Conservation (phyloP, 2,888 invertebrate species). For the Venustoraphidia nigricollis region DNA sequence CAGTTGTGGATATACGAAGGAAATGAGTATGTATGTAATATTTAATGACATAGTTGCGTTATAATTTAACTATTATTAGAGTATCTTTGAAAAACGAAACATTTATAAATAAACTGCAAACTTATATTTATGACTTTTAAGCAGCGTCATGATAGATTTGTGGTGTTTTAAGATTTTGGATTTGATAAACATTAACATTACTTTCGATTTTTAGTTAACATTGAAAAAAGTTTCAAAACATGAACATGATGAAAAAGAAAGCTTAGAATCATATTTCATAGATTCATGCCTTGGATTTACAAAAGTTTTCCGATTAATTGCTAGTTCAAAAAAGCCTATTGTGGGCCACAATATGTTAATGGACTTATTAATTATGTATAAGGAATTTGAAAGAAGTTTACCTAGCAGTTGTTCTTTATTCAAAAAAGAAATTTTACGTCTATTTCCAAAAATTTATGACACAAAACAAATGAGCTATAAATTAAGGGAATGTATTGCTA, state of each 20-base stretch:
- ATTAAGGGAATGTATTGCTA: constrained; percentile 23
- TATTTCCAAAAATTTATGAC: constrained; percentile 56
- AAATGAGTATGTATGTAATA: constrained; percentile 10
- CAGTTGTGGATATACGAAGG: constrained; percentile 20
- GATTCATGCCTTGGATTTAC: constrained; percentile 47
- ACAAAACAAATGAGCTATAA: constrained; percentile 54
- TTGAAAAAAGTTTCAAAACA: constrained; percentile 23
- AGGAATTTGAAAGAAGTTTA: constrained; percentile 53
- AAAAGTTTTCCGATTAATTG: constrained; percentile 44
- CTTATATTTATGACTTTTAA: no score
- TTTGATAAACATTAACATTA: background rate
- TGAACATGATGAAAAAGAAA: constrained; percentile 20
- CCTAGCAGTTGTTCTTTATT: constrained; percentile 48
- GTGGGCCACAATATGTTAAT: constrained; percentile 61
- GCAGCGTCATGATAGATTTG: no score
- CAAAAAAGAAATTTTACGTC: constrained; percentile 39
- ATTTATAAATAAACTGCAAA: no score
- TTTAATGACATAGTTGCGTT: no score
- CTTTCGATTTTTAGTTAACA: constrained; percentile 17
- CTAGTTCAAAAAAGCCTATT: constrained; percentile 45
- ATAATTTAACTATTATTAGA: no score
- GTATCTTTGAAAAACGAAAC: no score
- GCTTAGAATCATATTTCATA: constrained; percentile 34
- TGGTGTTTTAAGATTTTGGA: no score
- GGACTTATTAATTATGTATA: constrained; percentile 53